Evolutionary conservation across 1,140 invertebrate genomes (phyloP).

Genomic region (Lysiphlebus fabarum): DNA sequence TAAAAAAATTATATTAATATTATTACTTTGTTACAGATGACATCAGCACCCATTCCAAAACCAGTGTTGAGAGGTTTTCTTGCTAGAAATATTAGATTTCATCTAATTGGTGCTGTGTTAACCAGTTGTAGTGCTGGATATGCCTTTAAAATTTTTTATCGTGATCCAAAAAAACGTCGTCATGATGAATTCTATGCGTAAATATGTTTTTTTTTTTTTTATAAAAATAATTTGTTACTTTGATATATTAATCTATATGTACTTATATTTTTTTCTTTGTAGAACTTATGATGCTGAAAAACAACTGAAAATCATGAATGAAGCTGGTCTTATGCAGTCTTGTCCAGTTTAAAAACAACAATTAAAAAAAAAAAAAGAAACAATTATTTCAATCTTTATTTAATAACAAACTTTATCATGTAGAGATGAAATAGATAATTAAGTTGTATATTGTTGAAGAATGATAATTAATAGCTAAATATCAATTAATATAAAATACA

Average conservation of each 20-base stretch:
- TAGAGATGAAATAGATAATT: too few relatives aligned
- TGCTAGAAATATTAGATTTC: constrained; percentile 38
- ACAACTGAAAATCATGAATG: constrained; percentile 51
- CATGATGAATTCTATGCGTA: constrained; percentile 59
- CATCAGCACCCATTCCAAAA: constrained; percentile 37
- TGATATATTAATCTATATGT: background rate
- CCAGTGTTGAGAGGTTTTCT: constrained; percentile 53
- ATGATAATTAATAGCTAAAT: too few relatives aligned
- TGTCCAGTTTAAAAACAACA: constrained; percentile 24
- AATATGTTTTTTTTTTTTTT: constrained; percentile 15
- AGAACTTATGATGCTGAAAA: constrained; percentile 55
- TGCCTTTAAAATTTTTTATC: constrained; percentile 39
- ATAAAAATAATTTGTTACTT: constrained; percentile 4
- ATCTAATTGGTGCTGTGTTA: constrained; percentile 35
- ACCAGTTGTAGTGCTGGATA: constrained; percentile 26
- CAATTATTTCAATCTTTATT: too few relatives aligned
- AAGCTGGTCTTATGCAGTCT: constrained; percentile 52
- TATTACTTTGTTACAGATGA: constrained; percentile 32
- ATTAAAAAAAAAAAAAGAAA: background rate
- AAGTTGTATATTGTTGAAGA: too few relatives aligned
- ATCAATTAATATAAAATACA: too few relatives aligned
- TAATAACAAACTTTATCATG: too few relatives aligned
- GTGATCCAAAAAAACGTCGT: constrained; percentile 44
- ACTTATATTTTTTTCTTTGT: constrained; percentile 30
- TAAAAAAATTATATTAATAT: background rate